phyloP scores from a whole-genome alignment of 2,113 vertebrate species.

The Scomber japonicus region DNA sequence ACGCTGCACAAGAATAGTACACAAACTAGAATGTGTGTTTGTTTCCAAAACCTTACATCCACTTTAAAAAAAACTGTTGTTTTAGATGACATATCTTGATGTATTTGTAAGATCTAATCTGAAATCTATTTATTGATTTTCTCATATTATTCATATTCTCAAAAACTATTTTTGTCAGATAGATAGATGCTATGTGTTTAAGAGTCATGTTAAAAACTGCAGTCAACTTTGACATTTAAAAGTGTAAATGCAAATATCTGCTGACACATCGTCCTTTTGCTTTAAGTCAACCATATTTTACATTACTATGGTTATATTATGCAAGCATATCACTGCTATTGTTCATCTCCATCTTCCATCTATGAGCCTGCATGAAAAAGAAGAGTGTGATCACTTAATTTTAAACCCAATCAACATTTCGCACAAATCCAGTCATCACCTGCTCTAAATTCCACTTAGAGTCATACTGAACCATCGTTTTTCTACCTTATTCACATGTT shows the following conservation, averaged over 20 bases:
- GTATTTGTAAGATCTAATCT: neutral
- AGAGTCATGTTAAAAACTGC: neutral
- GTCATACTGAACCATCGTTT: conserved; percentile 33
- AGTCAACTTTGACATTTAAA: neutral
- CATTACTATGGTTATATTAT: conserved; percentile 8
- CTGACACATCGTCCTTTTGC: conserved; percentile 32
- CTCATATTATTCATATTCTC: neutral
- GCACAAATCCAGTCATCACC: conserved; percentile 13
- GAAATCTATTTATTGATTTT: neutral
- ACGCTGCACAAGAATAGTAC: neutral
- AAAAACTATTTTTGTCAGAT: conserved; percentile 8
- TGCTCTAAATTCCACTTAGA: conserved; percentile 46
- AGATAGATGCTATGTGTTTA: neutral
- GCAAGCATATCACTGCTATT: conserved; percentile 34
- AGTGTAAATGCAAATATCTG: conserved; percentile 23
- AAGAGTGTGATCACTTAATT: conserved; percentile 32
- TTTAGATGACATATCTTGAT: neutral
- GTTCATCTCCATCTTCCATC: conserved; percentile 29
- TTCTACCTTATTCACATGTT: conserved; percentile 49
- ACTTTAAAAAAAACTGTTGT: neutral
- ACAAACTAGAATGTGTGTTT: neutral
- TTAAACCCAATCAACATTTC: conserved; percentile 37
- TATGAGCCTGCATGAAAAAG: neutral
- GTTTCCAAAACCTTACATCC: neutral
- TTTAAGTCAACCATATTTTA: conserved; percentile 42